phyloP scores from a whole-genome alignment of 2,888 invertebrate species.

The Patella depressa region DNA sequence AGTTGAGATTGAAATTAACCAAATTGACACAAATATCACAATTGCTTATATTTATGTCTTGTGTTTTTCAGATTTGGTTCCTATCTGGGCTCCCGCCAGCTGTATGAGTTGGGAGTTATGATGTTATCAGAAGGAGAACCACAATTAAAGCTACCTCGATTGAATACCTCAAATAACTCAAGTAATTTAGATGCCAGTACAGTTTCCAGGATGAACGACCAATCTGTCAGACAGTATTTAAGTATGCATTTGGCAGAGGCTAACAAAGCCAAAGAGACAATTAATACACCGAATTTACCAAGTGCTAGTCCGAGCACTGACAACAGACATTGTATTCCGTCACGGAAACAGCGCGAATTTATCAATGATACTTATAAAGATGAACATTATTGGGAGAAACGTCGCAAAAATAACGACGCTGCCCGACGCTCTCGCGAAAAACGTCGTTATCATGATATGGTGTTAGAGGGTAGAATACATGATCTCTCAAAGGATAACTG shows the following conservation, averaged over 20 bases:
- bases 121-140: conserved; percentile 40
- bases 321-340: conserved; percentile 64
- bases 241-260: conserved; percentile 7
- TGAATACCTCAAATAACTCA: conserved; percentile 21
- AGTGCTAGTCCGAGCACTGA: not conserved
- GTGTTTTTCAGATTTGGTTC: conserved; percentile 23
- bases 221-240: not conserved
- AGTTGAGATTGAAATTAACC: no score
- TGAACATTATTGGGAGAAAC: conserved; percentile 96
- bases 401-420: conserved; percentile 96
- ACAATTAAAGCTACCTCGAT: conserved; percentile 26
- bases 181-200: not conserved
- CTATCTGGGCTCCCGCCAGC: conserved; percentile 20
- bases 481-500: conserved; percentile 96
- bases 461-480: conserved; percentile 91
- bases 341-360: conserved; percentile 94
- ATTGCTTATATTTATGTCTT: not conserved
- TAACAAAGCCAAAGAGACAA: not conserved
- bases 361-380: conserved; percentile 97
- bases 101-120: conserved; percentile 29
- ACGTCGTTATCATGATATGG: conserved; percentile 95
- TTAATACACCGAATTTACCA: not conserved
- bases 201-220: not conserved
- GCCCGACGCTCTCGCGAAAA: conserved; percentile 97
- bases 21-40: no score